These are phyloP conservation scores for Gisinianus flammeolus DNA, from an alignment of 2,888 invertebrate genomes.

Conservation along the genomic window DNA sequence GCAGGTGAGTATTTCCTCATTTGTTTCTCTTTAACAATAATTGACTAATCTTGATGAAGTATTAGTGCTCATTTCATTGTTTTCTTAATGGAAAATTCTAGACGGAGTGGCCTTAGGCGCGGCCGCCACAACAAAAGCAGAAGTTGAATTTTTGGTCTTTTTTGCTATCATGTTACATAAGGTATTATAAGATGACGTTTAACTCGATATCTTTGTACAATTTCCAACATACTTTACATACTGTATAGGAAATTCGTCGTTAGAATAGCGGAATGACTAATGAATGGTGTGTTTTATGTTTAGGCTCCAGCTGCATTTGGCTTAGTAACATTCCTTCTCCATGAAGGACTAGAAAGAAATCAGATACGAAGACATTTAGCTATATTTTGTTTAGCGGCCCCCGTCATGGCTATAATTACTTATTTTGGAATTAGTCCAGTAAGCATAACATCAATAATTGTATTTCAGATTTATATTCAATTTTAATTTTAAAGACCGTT, in stretches of 20 bases:
- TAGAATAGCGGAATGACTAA: too few relatives aligned
- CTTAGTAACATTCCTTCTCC: conserved; percentile 93
- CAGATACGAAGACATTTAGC: conserved; percentile 87
- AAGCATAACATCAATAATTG: conserved; percentile 43
- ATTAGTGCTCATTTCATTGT: neutral
- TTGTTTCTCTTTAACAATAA: neutral
- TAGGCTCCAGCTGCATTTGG: conserved; percentile 98
- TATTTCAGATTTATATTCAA: neutral
- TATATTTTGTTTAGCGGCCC: conserved; percentile 92
- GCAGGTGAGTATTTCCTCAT: conserved; percentile 74
- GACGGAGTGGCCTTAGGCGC: conserved; percentile 98
- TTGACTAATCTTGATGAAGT: neutral
- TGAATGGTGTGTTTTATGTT: conserved; percentile 47
- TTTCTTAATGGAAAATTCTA: conserved; percentile 62
- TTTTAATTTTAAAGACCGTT: neutral
- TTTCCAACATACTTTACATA: neutral
- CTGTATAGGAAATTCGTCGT: too few relatives aligned
- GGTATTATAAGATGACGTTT: too few relatives aligned
- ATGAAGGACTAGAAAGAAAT: conserved; percentile 89
- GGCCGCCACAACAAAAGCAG: conserved; percentile 93
- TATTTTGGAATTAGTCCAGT: conserved; percentile 88
- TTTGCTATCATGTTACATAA: conserved; percentile 99
- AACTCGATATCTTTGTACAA: neutral
- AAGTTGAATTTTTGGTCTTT: conserved; percentile 97
- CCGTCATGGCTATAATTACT: conserved; percentile 84